phyloP scores from a whole-genome alignment of 1,140 invertebrate genomes.

The Forficula auricularia region DNA sequence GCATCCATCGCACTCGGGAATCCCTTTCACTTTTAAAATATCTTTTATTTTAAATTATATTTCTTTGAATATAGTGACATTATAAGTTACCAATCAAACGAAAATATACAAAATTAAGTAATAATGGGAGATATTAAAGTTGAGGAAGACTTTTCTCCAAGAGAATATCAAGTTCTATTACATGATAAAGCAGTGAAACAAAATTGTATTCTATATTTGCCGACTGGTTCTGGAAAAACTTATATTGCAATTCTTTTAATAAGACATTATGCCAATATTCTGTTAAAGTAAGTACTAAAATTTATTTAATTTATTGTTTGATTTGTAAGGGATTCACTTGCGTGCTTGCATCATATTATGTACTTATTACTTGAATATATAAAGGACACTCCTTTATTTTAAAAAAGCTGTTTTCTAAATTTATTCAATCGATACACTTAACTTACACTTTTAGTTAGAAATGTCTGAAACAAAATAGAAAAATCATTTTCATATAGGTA shows the following conservation, averaged over 20 bases:
- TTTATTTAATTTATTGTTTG: too few relatives aligned
- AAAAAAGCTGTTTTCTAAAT: too few relatives aligned
- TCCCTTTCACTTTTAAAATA: not conserved
- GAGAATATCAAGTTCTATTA: constrained; percentile 52
- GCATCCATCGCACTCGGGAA: too few relatives aligned
- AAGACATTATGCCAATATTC: constrained; percentile 39
- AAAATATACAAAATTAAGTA: too few relatives aligned
- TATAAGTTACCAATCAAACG: constrained; percentile 22
- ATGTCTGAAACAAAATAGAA: too few relatives aligned
- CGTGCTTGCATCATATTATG: too few relatives aligned
- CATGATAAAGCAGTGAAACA: constrained; percentile 49
- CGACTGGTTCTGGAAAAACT: constrained; percentile 83
- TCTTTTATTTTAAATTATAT: not conserved
- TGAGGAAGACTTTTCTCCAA: constrained; percentile 22
- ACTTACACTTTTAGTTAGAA: too few relatives aligned
- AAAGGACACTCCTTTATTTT: too few relatives aligned
- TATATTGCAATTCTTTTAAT: constrained; percentile 74
- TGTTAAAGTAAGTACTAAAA: constrained; percentile 29
- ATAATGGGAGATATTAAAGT: not conserved
- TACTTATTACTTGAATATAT: constrained; percentile 34
- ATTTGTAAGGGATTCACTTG: too few relatives aligned
- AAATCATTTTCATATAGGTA: too few relatives aligned
- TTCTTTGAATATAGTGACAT: constrained; percentile 22
- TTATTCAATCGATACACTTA: too few relatives aligned
- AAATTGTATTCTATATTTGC: constrained; percentile 79